Evolutionary conservation across 2,113 vertebrate genomes (phyloP).

Genomic region (Catagonus wagneri): DNA sequence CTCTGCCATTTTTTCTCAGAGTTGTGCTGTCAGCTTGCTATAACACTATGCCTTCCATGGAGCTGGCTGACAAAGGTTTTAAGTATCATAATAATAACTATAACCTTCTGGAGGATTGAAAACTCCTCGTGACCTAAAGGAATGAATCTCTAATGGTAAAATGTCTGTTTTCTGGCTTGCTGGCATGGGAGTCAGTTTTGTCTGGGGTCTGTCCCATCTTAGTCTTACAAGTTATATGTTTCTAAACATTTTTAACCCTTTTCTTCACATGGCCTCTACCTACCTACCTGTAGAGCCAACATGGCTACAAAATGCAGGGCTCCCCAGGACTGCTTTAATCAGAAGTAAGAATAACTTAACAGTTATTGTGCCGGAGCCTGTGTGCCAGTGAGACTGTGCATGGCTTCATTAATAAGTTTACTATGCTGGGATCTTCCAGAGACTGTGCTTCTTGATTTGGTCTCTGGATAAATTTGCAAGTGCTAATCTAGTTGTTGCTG

Average conservation of each 20-base stretch:
- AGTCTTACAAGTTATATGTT: neutral
- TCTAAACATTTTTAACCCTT: neutral
- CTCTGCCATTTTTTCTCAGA: neutral
- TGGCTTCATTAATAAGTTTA: slow-evolving; percentile 33
- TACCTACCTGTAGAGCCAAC: neutral
- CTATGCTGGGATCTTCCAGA: slow-evolving; percentile 46
- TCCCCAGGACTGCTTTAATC: slow-evolving; percentile 10
- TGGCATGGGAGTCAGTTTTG: neutral
- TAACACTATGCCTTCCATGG: neutral
- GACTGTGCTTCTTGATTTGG: slow-evolving; percentile 40
- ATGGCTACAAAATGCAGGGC: neutral
- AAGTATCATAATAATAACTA: neutral
- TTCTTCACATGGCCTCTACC: slow-evolving; percentile 20
- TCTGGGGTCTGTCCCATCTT: neutral
- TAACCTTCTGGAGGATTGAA: neutral
- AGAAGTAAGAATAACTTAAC: neutral
- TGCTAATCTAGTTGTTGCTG: slow-evolving; percentile 63
- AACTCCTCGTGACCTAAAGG: neutral
- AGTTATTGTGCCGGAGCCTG: neutral
- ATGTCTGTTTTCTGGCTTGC: neutral
- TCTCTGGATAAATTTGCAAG: slow-evolving; percentile 66
- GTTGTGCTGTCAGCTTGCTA: neutral
- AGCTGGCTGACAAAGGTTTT: neutral
- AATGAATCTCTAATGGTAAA: neutral
- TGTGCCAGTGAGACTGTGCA: neutral